Percentiles rank a stretch among this genome's conserved stretches.
These are phyloP conservation scores for Paradisaea rubra DNA, from an alignment of 2,113 vertebrate species.

Conservation along the genomic window DNA sequence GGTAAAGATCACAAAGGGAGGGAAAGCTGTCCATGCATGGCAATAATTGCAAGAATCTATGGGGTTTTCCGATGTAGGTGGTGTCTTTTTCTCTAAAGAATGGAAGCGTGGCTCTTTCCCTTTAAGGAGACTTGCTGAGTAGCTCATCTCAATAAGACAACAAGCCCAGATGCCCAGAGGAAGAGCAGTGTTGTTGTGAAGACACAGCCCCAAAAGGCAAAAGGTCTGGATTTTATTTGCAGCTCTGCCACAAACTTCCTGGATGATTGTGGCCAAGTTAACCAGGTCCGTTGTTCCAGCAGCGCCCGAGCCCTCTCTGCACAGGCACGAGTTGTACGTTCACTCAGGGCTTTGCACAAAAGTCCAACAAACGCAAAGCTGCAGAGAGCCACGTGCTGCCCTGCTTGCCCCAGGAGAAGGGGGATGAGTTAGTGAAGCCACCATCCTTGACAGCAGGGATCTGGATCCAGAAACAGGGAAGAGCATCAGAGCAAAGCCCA, in stretches of 20 bases:
- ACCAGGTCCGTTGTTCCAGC: neutral
- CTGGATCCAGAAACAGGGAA: neutral
- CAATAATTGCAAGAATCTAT: slow-evolving; percentile 13
- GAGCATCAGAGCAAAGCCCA: neutral
- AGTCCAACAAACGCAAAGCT: neutral
- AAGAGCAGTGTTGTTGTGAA: neutral
- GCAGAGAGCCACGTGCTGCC: neutral
- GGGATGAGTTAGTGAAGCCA: neutral
- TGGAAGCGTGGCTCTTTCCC: neutral
- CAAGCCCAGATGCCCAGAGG: slow-evolving; percentile 7
- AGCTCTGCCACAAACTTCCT: slow-evolving; percentile 34
- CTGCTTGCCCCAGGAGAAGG: neutral
- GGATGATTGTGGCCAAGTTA: neutral
- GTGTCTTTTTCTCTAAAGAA: slow-evolving; percentile 15
- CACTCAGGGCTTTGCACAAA: neutral
- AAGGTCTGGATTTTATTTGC: slow-evolving; percentile 45
- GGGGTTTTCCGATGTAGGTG: slow-evolving; percentile 2
- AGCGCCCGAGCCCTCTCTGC: neutral
- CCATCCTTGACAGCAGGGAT: neutral
- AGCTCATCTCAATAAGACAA: neutral
- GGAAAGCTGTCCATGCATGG: neutral
- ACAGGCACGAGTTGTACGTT: neutral
- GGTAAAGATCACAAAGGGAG: slow-evolving; percentile 50
- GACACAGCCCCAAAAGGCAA: slow-evolving; percentile 7
- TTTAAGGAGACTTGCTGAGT: slow-evolving; percentile 7